These are phyloP conservation scores for Drosophila infuscata DNA, from an alignment of 2,888 invertebrate species.

Conservation along the genomic window DNA sequence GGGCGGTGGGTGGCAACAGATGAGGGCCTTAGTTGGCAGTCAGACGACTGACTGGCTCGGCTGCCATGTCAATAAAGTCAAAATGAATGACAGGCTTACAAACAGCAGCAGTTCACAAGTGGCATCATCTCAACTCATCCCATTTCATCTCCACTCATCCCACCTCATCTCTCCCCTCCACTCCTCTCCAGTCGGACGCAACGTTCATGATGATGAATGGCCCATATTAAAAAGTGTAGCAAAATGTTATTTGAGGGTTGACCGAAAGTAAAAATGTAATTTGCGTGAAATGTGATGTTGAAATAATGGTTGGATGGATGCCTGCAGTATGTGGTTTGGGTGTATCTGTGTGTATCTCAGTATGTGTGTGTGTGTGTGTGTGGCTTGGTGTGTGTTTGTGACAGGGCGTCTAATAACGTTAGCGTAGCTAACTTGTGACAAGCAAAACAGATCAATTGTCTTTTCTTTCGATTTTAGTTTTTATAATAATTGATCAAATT, in stretches of 20 bases:
- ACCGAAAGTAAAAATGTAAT: conserved; percentile 67
- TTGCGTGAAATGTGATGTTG: conserved; percentile 71
- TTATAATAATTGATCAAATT: neutral
- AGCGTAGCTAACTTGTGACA: neutral
- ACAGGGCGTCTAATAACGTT: conserved; percentile 10
- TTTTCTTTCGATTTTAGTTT: too few species aligned
- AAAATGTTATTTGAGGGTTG: conserved; percentile 60
- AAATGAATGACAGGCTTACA: conserved; percentile 76
- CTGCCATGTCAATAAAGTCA: conserved; percentile 78
- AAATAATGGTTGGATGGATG: conserved; percentile 5
- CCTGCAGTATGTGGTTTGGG: conserved; percentile 10
- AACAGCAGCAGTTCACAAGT: conserved; percentile 71
- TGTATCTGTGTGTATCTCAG: neutral
- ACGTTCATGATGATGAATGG: conserved; percentile 17
- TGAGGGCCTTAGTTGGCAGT: conserved; percentile 24
- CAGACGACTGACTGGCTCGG: conserved; percentile 16
- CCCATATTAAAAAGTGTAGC: conserved; percentile 59
- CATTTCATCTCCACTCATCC: neutral
- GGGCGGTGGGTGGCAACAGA: neutral
- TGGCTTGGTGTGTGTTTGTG: conserved; percentile 4
- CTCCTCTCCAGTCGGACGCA: neutral
- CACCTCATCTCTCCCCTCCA: neutral
- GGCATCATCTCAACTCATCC: conserved; percentile 48
- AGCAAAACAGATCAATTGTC: neutral
- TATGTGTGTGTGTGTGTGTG: conserved; percentile 14